A percentile compares a stretch with the other conserved stretches of the same genome.
phyloP scores from a whole-genome alignment of 2,888 invertebrate species.

The Cotesia congregata region DNA sequence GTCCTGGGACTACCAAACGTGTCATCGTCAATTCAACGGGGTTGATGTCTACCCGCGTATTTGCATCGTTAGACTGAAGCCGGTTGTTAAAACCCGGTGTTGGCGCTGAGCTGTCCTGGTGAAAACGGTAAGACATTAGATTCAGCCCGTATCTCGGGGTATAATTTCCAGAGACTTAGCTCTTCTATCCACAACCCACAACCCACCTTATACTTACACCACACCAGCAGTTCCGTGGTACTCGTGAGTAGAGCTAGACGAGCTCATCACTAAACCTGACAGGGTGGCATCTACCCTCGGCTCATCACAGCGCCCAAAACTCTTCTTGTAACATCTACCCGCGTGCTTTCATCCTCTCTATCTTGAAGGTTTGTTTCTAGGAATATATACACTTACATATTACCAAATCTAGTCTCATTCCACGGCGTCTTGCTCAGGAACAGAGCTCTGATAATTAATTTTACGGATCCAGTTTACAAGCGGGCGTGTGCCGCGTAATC shows the following conservation, averaged over 20 bases:
- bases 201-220: constrained; percentile 8
- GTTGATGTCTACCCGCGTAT: constrained; percentile 53
- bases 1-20: constrained; percentile 15
- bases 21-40: constrained; percentile 24
- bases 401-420: constrained; percentile 38
- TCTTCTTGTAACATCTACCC: constrained; percentile 33
- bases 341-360: constrained; percentile 42
- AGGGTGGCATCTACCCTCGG: neutral
- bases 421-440: constrained; percentile 47
- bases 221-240: neutral
- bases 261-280: constrained; percentile 29
- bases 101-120: constrained; percentile 52
- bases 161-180: constrained; percentile 58
- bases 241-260: constrained; percentile 30
- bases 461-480: constrained; percentile 66
- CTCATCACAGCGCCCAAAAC: constrained; percentile 29
- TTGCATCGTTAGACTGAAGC: constrained; percentile 66
- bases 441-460: constrained; percentile 62
- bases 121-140: constrained; percentile 55
- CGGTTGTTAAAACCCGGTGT: constrained; percentile 58
- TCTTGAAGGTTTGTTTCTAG: neutral
- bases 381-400: neutral
- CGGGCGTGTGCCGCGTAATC: constrained; percentile 61
- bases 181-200: constrained; percentile 12
- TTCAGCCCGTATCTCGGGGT: constrained; percentile 54